Base-by-base conservation (phyloP, 1,140 invertebrate species). In the Yoshiicerus persimilis region DNA sequence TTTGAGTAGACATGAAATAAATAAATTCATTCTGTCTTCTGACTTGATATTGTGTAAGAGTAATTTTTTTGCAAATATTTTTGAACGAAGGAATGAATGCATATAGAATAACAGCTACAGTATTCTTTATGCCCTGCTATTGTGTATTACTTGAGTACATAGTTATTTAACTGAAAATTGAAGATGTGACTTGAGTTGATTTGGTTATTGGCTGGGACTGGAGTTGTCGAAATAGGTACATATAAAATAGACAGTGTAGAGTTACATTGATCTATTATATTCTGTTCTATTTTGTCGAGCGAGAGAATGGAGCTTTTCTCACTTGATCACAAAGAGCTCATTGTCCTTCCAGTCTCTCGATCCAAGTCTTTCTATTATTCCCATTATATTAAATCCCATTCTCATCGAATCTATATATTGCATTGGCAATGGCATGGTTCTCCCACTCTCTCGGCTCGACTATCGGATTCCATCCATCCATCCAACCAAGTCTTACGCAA, bases 271-370 rank as follows among this genome's bases (percentile, higher is more conserved):
- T 32, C 75, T 32, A 80, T 80, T 80, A 80, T 80, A 80, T 38
- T 80, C 75, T 38, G 75, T 80, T 80, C 75, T 80, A 80, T 80
- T 80, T 36, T 80, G 75, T 80, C 8, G 75, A 80, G 38, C 20
- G 85, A 86, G 84, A 88, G 87, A 88, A 88, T 86, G 25, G 87
- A 83, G 87, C 87, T 88, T 86, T 88, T 87, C 75, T 87, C 88
- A 87, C 88, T 87, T 84, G 88, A 64, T 64, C 56, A 88, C 88
- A 88, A 88, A 84, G 41, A 30, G 11, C 39, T 32, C 38, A 87
- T 88, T 88, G 88, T 88, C 88, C 86, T 86, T 87, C 32, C 83
- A 80, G 85, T 38, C 84, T 87, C 56, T 86, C 87, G 32, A 84
- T 88, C 85, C 85, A 70, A 66, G 38, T 86, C 85, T 56, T 80